A percentile compares a stretch with the other conserved stretches of the same genome.
Conservation (phyloP, 2,797 vertebrate genomes). For the Tokudaia muenninki region DNA sequence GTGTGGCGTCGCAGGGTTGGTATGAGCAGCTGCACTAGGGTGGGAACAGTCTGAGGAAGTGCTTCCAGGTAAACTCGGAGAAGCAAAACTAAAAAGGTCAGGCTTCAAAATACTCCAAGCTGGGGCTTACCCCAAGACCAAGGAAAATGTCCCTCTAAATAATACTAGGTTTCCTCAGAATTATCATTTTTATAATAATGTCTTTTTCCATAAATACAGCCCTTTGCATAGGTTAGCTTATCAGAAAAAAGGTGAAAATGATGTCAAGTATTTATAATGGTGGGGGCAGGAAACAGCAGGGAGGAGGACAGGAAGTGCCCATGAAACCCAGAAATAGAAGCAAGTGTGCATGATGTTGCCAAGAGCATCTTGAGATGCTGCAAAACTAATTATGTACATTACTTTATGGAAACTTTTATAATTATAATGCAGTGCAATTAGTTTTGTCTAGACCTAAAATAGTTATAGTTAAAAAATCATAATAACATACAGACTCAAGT, state of each 20-base stretch:
- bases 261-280: not conserved
- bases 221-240: conserved; percentile 15
- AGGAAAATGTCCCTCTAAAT: conserved; percentile 57
- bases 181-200: not conserved
- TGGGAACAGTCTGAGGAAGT: conserved; percentile 66
- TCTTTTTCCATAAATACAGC: conserved; percentile 64
- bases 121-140: conserved; percentile 58
- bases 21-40: conserved; percentile 82
- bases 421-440: conserved; percentile 26
- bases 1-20: conserved; percentile 88
- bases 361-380: not conserved
- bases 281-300: not conserved
- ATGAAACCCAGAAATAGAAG: conserved; percentile 2
- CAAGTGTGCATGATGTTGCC: not conserved
- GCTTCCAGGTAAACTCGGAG: conserved; percentile 71
- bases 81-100: conserved; percentile 69
- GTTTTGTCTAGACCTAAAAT: conserved; percentile 47
- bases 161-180: conserved; percentile 62
- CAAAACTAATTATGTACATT: not conserved
- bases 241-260: conserved; percentile 55
- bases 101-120: conserved; percentile 41
- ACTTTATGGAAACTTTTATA: conserved; percentile 23
- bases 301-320: not conserved
- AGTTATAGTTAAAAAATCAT: conserved; percentile 30
- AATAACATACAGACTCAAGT: conserved; percentile 40